phyloP scores from a whole-genome alignment of 2,797 vertebrate species.

The Decapterus maruadsi region DNA sequence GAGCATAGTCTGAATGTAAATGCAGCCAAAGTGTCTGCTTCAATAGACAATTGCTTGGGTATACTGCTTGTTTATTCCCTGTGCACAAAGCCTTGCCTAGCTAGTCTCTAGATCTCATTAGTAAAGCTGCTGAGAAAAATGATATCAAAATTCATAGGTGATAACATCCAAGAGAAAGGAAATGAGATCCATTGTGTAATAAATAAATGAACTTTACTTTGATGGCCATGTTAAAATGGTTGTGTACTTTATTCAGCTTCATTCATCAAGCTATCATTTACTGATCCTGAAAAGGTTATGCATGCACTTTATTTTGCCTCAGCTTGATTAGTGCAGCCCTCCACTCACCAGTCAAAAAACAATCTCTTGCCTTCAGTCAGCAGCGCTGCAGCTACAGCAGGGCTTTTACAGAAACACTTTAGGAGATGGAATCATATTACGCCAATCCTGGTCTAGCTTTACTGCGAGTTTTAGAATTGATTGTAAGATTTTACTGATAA shows the following conservation, averaged over 20 bases:
- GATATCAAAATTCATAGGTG: not conserved
- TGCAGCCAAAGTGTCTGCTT: not conserved
- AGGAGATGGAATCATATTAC: conserved; percentile 25
- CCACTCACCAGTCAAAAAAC: not conserved
- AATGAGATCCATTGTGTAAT: not conserved
- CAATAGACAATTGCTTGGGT: not conserved
- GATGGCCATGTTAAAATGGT: not conserved
- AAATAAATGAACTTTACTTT: not conserved
- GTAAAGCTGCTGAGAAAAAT: not conserved
- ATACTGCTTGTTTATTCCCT: not conserved
- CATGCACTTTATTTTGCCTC: conserved; percentile 16
- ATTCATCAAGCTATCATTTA: conserved; percentile 6
- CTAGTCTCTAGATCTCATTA: not conserved
- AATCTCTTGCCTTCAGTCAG: not conserved
- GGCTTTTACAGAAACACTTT: conserved; percentile 34
- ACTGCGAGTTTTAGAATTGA: not conserved
- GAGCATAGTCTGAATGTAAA: conserved; percentile 4
- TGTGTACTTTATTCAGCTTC: conserved; percentile 20
- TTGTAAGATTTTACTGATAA: conserved; percentile 24
- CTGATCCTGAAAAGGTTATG: conserved; percentile 24
- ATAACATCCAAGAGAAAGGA: not conserved
- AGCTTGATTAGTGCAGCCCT: conserved; percentile 2
- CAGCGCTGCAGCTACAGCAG: conserved; percentile 1
- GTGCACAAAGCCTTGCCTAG: not conserved
- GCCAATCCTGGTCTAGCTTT: conserved; percentile 6